A percentile compares a stretch with the other conserved stretches of the same genome.
Evolutionary conservation across 1,140 invertebrate species (phyloP).

Genomic region (Saccostrea echinata): DNA sequence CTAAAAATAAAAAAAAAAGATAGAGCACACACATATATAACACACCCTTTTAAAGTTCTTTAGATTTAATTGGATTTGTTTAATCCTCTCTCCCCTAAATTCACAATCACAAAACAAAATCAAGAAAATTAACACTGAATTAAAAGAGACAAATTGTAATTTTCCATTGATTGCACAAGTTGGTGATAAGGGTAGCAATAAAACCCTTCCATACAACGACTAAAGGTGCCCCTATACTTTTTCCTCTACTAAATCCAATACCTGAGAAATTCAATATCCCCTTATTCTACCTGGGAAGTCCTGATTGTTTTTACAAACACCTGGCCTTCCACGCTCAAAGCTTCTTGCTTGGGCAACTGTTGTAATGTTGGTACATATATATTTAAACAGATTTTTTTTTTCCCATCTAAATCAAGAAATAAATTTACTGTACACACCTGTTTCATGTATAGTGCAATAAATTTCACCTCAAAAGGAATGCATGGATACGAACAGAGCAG

Average conservation of each 20-base stretch:
- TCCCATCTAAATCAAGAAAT: background rate
- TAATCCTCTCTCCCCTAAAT: conserved; percentile 22
- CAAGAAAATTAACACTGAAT: background rate
- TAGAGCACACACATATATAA: background rate
- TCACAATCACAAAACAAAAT: background rate
- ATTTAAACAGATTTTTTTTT: conserved; percentile 1
- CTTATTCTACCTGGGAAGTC: conserved; percentile 17
- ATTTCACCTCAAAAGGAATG: background rate
- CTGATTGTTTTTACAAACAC: conserved; percentile 36
- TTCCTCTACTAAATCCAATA: background rate
- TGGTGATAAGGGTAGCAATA: background rate
- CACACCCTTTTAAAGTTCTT: background rate
- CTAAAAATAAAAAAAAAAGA: background rate
- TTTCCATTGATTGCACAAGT: conserved; percentile 24
- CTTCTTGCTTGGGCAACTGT: background rate
- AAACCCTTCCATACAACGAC: background rate
- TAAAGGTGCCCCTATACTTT: background rate
- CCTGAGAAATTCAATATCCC: conserved; percentile 17
- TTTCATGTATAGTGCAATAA: background rate
- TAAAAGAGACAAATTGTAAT: conserved; percentile 7
- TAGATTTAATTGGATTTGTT: background rate
- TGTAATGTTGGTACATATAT: background rate
- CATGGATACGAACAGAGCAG: background rate
- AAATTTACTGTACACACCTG: background rate
- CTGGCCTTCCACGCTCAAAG: background rate